Evolutionary conservation across 2,113 vertebrate genomes (phyloP), one percentile per base, ranked within the genome.

Genomic region (Xiphophorus hellerii): DNA sequence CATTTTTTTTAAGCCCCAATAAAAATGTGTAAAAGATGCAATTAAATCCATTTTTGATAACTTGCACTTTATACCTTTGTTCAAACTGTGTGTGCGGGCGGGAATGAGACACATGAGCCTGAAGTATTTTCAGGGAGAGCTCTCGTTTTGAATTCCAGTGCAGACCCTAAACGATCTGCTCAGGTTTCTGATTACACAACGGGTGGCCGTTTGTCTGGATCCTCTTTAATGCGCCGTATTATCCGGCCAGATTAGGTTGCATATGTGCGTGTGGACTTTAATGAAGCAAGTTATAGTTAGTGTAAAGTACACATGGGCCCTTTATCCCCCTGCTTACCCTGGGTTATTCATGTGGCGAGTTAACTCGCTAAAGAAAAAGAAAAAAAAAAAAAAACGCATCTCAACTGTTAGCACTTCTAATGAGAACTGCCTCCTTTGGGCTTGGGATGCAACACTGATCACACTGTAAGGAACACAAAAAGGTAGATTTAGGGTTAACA

Each of bases 191-290:
- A 10, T 31, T 31, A 6, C 78, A 37, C 61, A 69, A 79, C 71
- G 74, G 87, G 88, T 89, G 91, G 89, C 81, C 85, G 37, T 30
- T 74, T 58, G 44, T 58, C 83, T 83, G 27, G 75, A 89, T 89
- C 73, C 73, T 85, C 84, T 87, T 77, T 90, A 89, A 90, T 87
- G 71, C 80, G 25, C 13, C 11, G 35, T 28, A 42, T 78, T 84
- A 89, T 89, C 86, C 86, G 5, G 51, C 72, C 62, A 71, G 88
- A 86, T 89, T 91, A 76, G 75, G 80, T 90, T 89, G 74, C 85
- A 82, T 62, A 74, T 72, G 83, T 83, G 86, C 78, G 73, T 82
- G 80, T 72, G 35, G 82, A 65, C 72, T 62, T 61, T 72, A 28
- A 3, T 69, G 61, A 73, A 63, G 68, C 73, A 79, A 80, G 78